Evolutionary conservation across 2,113 vertebrate genomes (phyloP), one percentile per base, ranked within the genome.

Genomic region (Actinemys pallida): DNA sequence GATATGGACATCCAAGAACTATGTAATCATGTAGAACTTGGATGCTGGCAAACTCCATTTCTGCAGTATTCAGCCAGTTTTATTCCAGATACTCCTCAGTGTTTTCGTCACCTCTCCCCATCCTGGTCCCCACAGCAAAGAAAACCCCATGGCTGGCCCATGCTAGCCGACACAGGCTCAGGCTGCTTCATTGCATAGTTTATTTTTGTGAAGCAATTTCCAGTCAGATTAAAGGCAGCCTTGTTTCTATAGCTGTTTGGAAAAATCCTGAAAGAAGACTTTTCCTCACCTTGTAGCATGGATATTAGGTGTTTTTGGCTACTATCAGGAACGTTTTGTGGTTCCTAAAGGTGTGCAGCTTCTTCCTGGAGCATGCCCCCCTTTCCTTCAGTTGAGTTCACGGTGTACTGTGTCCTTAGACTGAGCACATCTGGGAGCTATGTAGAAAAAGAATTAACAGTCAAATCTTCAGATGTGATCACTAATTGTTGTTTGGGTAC

Each of bases 271-370:
- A 5, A 62, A 24, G 29, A 39, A 2, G 1, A 19, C 8, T 76
- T 93, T 75, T 89, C 11, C 14, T 22, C 24, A 57, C 4, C 4
- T 29, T n/a, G 31, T 4, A n/a, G 14, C 14, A 31, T 8, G 10
- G 2, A 0, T 83, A 8, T 81, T 81, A 5, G 22, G 12, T 4
- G 5, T 86, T 84, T 83, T 42, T n/a, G 84, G 3, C 9, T 93
- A 1, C 85, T 81, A 90, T 86, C 20, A 14, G 62, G 31, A 35
- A 7, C 8, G 31, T 65, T 4, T 4, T 81, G 11, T 4, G 87
- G 29, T 0, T 57, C 59, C 31, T 79, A 39, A 81, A 93, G 22
- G 2, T 14, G 45, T 6, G 1, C 27, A 22, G 54, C 3, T 0
- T 90, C 8, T 9, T 84, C 54, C 25, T n/a, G 86, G 50, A 7